A percentile compares a stretch with the other conserved stretches of the same genome.
Evolutionary conservation across 2,888 invertebrate species (phyloP).

Genomic region (Acrobeloides nanus): DNA sequence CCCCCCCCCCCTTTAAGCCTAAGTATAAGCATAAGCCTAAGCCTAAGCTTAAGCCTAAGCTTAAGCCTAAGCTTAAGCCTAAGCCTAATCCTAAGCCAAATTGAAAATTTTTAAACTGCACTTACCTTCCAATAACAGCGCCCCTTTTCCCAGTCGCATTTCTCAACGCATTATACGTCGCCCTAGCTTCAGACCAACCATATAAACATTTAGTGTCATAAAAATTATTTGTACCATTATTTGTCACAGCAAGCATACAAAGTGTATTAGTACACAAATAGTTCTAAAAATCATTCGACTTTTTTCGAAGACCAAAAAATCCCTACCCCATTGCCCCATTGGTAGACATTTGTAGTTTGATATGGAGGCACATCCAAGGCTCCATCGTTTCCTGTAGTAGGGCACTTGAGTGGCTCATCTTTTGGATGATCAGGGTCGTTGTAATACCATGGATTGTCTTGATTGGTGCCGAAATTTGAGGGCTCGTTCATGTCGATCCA

Average conservation of each 20-base stretch:
- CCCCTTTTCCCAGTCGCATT: slow-evolving; percentile 53
- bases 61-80: no score
- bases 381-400: slow-evolving; percentile 30
- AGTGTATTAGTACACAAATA: slow-evolving; percentile 45
- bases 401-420: slow-evolving; percentile 36
- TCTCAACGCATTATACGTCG: slow-evolving; percentile 59
- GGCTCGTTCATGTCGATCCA: slow-evolving; percentile 91
- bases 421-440: slow-evolving; percentile 28
- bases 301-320: no score
- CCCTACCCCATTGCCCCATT: slow-evolving; percentile 30
- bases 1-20: no score
- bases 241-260: slow-evolving; percentile 39
- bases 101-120: no score
- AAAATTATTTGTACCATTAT: slow-evolving; percentile 57
- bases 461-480: slow-evolving; percentile 65
- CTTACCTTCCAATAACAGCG: slow-evolving; percentile 49
- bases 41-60: no score
- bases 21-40: no score
- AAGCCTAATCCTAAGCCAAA: no score
- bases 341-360: slow-evolving; percentile 40
- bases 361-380: slow-evolving; percentile 45
- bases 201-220: slow-evolving; percentile 74
- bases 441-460: slow-evolving; percentile 37
- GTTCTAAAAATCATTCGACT: slow-evolving; percentile 16
- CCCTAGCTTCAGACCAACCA: slow-evolving; percentile 68